Evolutionary conservation across 1,140 invertebrate genomes (phyloP), one percentile per base, ranked within the genome.

Genomic region (Tribolium madens): DNA sequence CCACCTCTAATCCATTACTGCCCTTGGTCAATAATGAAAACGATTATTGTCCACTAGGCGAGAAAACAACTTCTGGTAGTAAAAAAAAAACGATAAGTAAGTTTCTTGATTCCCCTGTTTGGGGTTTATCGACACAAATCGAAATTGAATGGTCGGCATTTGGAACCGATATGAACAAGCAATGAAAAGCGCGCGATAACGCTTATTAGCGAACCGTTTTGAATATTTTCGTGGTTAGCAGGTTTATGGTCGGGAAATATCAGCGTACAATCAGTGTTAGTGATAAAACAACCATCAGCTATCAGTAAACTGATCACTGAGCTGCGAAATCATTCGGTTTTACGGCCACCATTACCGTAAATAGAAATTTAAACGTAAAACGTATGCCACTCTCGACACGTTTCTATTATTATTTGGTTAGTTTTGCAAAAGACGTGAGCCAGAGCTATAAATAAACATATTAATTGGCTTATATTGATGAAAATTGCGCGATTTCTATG

Each of bases 261-360:
- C 79, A 46, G 78, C 79, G n/a, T n/a, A 76, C 79, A 81, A 83
- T 83, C 80, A 79, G 78, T 81, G 76, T 75, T 78, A 79, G 80
- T 81, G 81, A 83, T 83, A 83, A 83, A 81, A 81, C 80, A 80
- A 81, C 78, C 80, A 83, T 82, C 81, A 81, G 76, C 81, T 81
- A 77, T 80, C 81, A 78, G 80, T 57, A 75, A 64, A 78, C 75
- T 78, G 79, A 78, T 79, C 76, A 77, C 72, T 77, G 81, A 80
- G 80, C 79, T 80, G 80, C 80, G 81, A 81, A 82, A 81, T 82
- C 81, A 82, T 82, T 76, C 74, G 77, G 79, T 80, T 81, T 81
- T 82, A 82, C 77, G 77, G 79, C 76, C 74, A 70, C 33, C 60
- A 75, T 76, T 52, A 75, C 77, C 79, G 79, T 82, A 82, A 82